Percentiles rank a stretch among this genome's conserved stretches.
Conservation (phyloP, 37 sponge, comb jelly and placozoan species). For the Bolinopsis microptera region DNA sequence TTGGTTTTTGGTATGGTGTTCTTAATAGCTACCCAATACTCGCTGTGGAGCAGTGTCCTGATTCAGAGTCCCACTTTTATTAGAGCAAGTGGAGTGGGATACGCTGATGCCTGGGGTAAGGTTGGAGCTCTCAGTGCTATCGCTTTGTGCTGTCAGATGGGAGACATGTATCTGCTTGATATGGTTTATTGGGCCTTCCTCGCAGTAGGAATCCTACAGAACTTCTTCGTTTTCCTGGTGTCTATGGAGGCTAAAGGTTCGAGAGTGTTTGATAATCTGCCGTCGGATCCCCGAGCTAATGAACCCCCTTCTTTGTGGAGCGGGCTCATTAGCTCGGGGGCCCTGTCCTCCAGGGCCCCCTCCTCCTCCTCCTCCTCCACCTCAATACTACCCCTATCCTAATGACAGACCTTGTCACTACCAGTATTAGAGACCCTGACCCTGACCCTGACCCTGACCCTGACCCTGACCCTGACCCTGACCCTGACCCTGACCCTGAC, state of each 20-base stretch:
- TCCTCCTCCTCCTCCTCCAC: constrained; percentile 28
- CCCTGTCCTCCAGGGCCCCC: not conserved
- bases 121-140: not conserved
- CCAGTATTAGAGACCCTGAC: too few species aligned
- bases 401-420: not conserved
- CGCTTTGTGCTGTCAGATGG: not conserved
- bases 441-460: too few species aligned
- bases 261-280: not conserved
- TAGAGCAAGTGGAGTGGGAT: not conserved
- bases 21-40: not conserved
- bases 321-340: too few species aligned
- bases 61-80: not conserved
- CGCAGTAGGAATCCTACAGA: not conserved
- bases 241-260: constrained; percentile 31
- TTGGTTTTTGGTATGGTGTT: not conserved
- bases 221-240: constrained; percentile 5
- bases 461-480: too few species aligned
- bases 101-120: constrained; percentile 4
- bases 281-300: constrained; percentile 9
- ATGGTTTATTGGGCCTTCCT: constrained; percentile 16
- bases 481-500: too few species aligned
- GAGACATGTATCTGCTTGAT: not conserved
- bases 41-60: not conserved
- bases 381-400: not conserved
- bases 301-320: constrained; percentile 13